Base-by-base conservation (phyloP, 1,140 invertebrate species). In the Drosophila parvula region DNA sequence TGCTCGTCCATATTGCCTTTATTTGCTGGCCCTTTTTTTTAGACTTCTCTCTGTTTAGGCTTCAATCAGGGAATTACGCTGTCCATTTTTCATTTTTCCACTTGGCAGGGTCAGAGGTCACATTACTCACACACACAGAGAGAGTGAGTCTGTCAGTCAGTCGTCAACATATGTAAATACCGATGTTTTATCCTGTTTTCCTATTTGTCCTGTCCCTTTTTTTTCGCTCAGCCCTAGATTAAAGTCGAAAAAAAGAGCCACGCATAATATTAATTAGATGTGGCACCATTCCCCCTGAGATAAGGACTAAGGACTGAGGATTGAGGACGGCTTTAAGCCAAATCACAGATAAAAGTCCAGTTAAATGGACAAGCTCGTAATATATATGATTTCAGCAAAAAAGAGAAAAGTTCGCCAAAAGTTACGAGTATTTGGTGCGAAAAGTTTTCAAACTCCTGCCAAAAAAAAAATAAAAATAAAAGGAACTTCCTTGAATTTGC, bases 61-160 rank as follows among this genome's bases (percentile, higher is more conserved):
- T 71, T 71, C 65, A 71, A 71, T 71, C 68, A 71, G 53, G 51
- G 65, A 59, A 71, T 59, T 71, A 71, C 65, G 68, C 51, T 50
- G 14, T 14, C 38, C 53, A 71, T 71, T 71, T 71, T 71, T 71
- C 65, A 71, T 59, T 71, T 59, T 71, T 70, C 22, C 68, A 70
- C 65, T 71, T 36, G 68, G 68, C 44, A 71, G 68, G 68, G 68
- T 71, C 68, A 71, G 65, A 59, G 68, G 51, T 70, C 68, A 70
- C 34, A 56, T 70, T 43, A 48, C 45, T 51, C 64, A 47, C 63
- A 16, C 32, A 47, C 28, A 30, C 43, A 30, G 3, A 30, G 3
- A 5, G 5, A 30, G 30, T 4, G 30, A 7, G 30, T 5, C 30
- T 1, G 36, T 38, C 36, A 40, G 38, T 40, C 38, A n/a, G 38